Evolutionary conservation across 2,888 invertebrate genomes (phyloP).

Genomic region (Listrodromus nycthemerus): DNA sequence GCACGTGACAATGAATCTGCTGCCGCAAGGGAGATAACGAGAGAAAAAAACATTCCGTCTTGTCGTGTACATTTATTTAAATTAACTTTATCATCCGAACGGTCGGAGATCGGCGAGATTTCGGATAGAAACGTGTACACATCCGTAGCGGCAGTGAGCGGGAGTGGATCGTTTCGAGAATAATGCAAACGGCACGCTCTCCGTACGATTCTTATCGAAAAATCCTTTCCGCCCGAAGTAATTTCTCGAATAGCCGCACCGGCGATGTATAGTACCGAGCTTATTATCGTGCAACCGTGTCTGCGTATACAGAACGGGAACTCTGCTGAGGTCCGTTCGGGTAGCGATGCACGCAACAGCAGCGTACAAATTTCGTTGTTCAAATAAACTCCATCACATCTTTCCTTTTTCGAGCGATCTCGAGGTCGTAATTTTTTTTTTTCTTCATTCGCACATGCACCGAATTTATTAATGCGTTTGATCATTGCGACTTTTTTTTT

Average conservation of each 20-base stretch:
- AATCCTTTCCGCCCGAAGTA: slow-evolving; percentile 53
- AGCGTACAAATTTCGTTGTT: slow-evolving; percentile 43
- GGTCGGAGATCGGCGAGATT: slow-evolving; percentile 42
- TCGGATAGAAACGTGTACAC: neutral
- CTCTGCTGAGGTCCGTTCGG: slow-evolving; percentile 5
- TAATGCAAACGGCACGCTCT: slow-evolving; percentile 40
- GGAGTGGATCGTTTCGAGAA: slow-evolving; percentile 15
- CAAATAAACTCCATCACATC: slow-evolving; percentile 33
- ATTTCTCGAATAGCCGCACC: slow-evolving; percentile 44
- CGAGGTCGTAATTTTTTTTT: neutral
- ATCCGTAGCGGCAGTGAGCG: neutral
- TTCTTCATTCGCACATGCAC: neutral
- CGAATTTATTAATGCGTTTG: neutral
- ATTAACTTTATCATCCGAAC: slow-evolving; percentile 44
- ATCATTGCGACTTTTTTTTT: neutral
- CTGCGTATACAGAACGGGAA: neutral
- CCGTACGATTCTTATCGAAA: slow-evolving; percentile 48
- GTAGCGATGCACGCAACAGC: slow-evolving; percentile 45
- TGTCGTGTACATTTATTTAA: slow-evolving; percentile 37
- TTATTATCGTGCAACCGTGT: slow-evolving; percentile 1
- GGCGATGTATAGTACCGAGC: neutral
- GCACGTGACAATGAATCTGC: slow-evolving; percentile 47
- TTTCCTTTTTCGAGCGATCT: neutral
- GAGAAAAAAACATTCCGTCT: slow-evolving; percentile 9
- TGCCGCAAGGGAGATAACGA: neutral